Base-by-base conservation (phyloP, 1,140 invertebrate genomes). In the Nasonia vitripennis region DNA sequence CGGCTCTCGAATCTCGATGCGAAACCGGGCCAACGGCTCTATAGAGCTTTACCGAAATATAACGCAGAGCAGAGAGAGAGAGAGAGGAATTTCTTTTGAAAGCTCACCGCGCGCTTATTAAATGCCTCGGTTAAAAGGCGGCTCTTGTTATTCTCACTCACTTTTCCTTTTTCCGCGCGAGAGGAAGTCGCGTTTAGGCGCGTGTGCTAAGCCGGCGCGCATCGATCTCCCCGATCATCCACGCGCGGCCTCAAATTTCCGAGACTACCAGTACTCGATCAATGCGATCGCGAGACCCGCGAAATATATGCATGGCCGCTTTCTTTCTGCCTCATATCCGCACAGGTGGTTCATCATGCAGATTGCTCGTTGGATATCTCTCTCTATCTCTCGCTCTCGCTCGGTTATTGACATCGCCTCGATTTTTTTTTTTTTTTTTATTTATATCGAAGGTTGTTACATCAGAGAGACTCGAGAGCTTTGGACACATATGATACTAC, bases 51-150 rank as follows among this genome's bases (percentile, higher is more conserved):
- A 34, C n/a, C 11, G 27, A 31, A 71, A 17, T 17, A 11, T 20
- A 71, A 4, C 11, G 12, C 4, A 31, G 68, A 7, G 68, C 0
- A 71, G n/a, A 31, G 68, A 3, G 68, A 62, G 20, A 12, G 27
- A 71, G 27, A 14, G 68, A 71, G 27, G 31, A 34, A 71, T 31
- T 71, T 71, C 27, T 71, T 71, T 71, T 71, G 10, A 71, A 71
- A 71, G 45, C 67, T 20, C 20, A 10, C 67, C 20, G 67, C 27
- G 23, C 67, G 34, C 34, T 34, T 34, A 34, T 68, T 51, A 62
- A 62, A 62, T 6, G 17, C 6, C 20, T 20, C n/a, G 14, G 3
- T n/a, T 62, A 62, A 62, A 62, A 62, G 9, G 5, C 48, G 55
- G 70, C 70, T 71, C 70, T 71, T 34, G 70, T 12, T 4, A 34